phyloP scores from a whole-genome alignment of 2,113 vertebrate genomes.

The Cathartes aura region DNA sequence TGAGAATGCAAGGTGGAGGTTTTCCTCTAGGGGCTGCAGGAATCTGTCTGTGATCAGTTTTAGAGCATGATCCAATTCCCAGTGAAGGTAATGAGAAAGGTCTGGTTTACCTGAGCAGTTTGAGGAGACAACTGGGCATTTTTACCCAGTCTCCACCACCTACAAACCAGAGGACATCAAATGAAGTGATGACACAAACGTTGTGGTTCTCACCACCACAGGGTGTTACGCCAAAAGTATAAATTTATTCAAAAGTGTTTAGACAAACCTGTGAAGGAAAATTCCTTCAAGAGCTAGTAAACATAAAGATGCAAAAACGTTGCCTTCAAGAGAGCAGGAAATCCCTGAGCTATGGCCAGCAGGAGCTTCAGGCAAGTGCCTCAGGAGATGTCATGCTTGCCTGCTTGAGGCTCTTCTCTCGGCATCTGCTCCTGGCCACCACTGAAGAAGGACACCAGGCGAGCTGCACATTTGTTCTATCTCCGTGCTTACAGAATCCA shows the following conservation, averaged over 20 bases:
- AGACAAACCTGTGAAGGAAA: not conserved
- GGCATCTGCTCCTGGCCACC: accelerated
- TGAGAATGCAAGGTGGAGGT: not conserved
- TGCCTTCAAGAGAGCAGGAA: not conserved
- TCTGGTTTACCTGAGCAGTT: not conserved
- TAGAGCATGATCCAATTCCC: not conserved
- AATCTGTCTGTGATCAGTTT: not conserved
- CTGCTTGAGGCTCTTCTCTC: not conserved
- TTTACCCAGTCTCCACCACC: not conserved
- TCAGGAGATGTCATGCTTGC: not conserved
- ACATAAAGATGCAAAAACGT: not conserved
- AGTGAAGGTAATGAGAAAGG: not conserved
- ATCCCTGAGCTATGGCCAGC: not conserved
- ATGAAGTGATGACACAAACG: not conserved
- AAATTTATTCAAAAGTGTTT: not conserved
- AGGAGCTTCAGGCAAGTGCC: not conserved
- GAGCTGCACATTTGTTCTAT: not conserved
- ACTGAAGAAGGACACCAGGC: not conserved
- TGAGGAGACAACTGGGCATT: not conserved
- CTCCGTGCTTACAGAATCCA: not conserved
- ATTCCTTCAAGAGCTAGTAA: not conserved
- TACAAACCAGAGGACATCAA: not conserved
- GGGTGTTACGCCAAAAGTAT: not conserved
- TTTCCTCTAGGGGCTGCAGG: not conserved
- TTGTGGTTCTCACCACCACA: accelerated